Conservation (phyloP, 2,797 vertebrate genomes). For the Oreonectes daqikongensis region DNA sequence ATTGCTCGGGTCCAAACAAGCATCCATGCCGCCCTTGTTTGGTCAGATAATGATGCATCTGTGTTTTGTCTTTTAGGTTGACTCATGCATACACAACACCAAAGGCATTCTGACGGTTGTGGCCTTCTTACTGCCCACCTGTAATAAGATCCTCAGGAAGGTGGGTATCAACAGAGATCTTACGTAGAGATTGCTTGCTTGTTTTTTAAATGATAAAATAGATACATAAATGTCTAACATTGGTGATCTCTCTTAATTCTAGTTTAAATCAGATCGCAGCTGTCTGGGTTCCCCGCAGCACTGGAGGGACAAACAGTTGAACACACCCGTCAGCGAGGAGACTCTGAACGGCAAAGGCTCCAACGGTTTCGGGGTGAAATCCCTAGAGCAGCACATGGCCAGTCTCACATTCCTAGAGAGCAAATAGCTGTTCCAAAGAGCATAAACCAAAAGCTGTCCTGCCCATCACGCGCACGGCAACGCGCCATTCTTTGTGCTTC, state of each 20-base stretch:
- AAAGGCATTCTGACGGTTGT: slow-evolving; percentile 83
- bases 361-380: slow-evolving; percentile 81
- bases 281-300: slow-evolving; percentile 80
- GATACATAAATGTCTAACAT: neutral
- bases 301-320: slow-evolving; percentile 83
- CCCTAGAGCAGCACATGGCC: slow-evolving; percentile 84
- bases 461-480: slow-evolving; percentile 24
- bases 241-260: slow-evolving; percentile 13
- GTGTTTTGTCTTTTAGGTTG: slow-evolving; percentile 79
- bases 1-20: slow-evolving; percentile 8
- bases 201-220: neutral
- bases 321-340: slow-evolving; percentile 75
- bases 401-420: slow-evolving; percentile 86
- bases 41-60: neutral
- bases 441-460: slow-evolving; percentile 24
- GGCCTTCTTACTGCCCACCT: slow-evolving; percentile 84
- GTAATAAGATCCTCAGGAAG: slow-evolving; percentile 88
- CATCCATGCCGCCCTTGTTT: slow-evolving; percentile 23
- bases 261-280: slow-evolving; percentile 82
- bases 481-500: slow-evolving; percentile 66
- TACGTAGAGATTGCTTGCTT: neutral
- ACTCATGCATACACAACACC: slow-evolving; percentile 88
- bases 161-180: slow-evolving; percentile 59
- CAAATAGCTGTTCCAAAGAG: slow-evolving; percentile 71
- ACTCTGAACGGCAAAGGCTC: slow-evolving; percentile 76